Evolutionary conservation across 2,797 vertebrate genomes (phyloP), one percentile per base, ranked within the genome.

Genomic region (Argya squamiceps): DNA sequence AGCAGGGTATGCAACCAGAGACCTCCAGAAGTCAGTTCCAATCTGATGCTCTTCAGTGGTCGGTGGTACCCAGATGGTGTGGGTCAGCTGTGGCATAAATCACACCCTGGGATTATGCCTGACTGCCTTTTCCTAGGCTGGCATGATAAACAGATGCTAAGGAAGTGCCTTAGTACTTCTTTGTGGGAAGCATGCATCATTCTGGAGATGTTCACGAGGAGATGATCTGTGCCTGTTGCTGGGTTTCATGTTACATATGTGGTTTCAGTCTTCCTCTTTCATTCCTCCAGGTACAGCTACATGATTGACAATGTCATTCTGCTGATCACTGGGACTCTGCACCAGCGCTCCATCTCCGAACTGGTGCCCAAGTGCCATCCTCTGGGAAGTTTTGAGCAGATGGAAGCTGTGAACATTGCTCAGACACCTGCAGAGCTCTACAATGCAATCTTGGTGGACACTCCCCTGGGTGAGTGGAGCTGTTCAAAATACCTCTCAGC

Each of bases 271-370:
- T 63, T 63, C 44, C 46, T 60, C 15, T 92, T 68, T 56, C 36
- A 2, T 94, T 84, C 39, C 11, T 94, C 64, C 73, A 99, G 99
- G 85, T 99, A 99, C 98, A 99, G 99, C 98, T 99, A 99, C 90
- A 99, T 99, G 99, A 99, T 99, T 2, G 99, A 99, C 97, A 99
- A 99, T 0, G 99, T 99, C 95, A 99, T 99, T 97, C 98, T 99
- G 93, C 98, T 99, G 86, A 99, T 99, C 97, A 99, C 99, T 4
- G 99, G 99, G 47, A 99, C 99, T 1, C 98, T 99, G 95, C 99
- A 99, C 97, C 99, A 99, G 97, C 98, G 99, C 26, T 99, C 99
- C 14, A 99, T 99, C 70, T 99, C 99, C 0, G 99, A 99, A 93
- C 98, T 99, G 83, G 99, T 99, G 88, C 99, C 99, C 47, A 99